phyloP scores from a whole-genome alignment of 2,113 vertebrate species.

The Phoenicopterus ruber region DNA sequence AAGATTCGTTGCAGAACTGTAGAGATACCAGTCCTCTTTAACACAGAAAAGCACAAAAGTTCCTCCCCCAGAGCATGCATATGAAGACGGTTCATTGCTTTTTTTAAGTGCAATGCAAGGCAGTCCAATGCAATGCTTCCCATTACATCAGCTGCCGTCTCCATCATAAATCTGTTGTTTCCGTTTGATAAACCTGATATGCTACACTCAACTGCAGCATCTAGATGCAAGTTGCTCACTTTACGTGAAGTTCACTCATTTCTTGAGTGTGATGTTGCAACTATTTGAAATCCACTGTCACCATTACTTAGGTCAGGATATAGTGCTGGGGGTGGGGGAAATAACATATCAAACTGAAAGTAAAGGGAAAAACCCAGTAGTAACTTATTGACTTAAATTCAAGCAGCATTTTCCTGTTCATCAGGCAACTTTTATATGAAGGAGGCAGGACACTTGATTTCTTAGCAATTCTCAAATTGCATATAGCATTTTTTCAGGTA shows the following conservation, averaged over 20 bases:
- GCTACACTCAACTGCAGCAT: not conserved
- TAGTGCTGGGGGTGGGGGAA: not conserved
- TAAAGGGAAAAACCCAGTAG: constrained; percentile 18
- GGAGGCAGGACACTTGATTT: not conserved
- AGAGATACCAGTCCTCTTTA: not conserved
- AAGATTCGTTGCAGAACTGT: not conserved
- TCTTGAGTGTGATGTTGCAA: not conserved
- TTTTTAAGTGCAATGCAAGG: not conserved
- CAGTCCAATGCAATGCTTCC: not conserved
- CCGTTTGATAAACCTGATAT: not conserved
- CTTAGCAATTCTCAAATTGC: not conserved
- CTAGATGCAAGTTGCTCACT: not conserved
- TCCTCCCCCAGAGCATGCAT: not conserved
- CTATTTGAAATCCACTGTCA: not conserved
- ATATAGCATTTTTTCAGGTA: not conserved
- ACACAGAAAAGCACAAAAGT: not conserved
- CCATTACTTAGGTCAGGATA: not conserved
- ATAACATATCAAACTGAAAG: constrained; percentile 22
- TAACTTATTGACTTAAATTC: not conserved
- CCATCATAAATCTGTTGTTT: not conserved
- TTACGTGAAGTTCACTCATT: accelerated
- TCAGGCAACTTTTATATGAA: not conserved
- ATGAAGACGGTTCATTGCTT: not conserved
- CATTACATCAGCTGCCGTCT: not conserved
- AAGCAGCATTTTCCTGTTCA: not conserved